These are phyloP conservation scores for Drosophila percnosoma DNA, from an alignment of 2,888 invertebrate species.

Conservation along the genomic window DNA sequence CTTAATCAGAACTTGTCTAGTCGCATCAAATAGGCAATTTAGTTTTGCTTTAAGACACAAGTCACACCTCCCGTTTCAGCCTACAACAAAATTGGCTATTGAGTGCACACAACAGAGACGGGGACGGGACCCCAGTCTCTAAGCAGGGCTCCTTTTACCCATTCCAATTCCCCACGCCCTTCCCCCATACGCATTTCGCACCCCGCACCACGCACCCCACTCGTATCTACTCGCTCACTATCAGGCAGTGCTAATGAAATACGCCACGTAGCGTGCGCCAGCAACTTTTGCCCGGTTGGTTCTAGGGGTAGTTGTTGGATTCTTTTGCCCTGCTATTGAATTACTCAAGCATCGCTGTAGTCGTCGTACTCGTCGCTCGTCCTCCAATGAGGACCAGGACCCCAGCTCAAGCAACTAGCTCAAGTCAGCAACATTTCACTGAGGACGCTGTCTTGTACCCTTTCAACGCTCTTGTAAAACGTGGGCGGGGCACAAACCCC, in stretches of 20 bases:
- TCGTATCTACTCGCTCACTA: constrained; percentile 46
- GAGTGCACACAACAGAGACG: constrained; percentile 31
- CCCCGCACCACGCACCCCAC: constrained; percentile 2
- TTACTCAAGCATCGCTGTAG: constrained; percentile 69
- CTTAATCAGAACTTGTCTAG: constrained; percentile 40
- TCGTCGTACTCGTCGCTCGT: constrained; percentile 29
- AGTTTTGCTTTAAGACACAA: constrained; percentile 31
- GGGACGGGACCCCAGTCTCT: neutral
- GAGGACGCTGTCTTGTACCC: constrained; percentile 75
- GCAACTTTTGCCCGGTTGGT: constrained; percentile 62
- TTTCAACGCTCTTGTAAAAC: constrained; percentile 64
- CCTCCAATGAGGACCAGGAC: constrained; percentile 17
- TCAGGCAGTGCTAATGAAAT: constrained; percentile 76
- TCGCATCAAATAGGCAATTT: constrained; percentile 63
- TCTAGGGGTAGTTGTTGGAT: constrained; percentile 49
- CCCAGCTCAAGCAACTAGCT: constrained; percentile 63
- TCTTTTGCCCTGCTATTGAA: constrained; percentile 65
- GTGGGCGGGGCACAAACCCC: constrained; percentile 13
- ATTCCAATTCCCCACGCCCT: neutral
- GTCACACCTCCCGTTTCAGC: constrained; percentile 57
- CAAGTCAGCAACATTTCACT: constrained; percentile 80
- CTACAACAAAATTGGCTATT: constrained; percentile 57
- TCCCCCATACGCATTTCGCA: neutral
- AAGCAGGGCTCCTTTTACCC: constrained; percentile 4
- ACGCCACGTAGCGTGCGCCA: constrained; percentile 72